Conservation (phyloP, 2,888 invertebrate genomes). For the Nomada ruficornis region DNA sequence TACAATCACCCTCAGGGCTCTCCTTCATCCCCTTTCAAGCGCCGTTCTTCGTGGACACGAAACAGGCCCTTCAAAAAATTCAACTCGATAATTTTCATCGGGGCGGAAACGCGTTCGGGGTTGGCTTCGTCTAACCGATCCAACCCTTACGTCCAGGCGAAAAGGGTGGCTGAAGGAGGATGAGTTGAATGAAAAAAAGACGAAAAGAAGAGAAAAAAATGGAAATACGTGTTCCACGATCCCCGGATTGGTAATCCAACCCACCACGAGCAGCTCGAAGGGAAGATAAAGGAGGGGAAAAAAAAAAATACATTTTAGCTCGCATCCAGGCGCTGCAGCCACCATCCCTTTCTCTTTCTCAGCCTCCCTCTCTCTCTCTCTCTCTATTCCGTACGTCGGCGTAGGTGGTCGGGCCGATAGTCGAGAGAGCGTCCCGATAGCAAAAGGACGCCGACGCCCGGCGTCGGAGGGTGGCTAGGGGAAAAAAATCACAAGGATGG, state of each 20-base stretch:
- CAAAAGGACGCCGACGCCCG: conserved; percentile 79
- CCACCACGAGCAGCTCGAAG: conserved; percentile 73
- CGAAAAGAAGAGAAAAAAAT: conserved; percentile 49
- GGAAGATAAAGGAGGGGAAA: conserved; percentile 70
- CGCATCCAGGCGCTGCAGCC: conserved; percentile 74
- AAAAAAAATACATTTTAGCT: conserved; percentile 75
- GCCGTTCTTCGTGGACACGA: conserved; percentile 24
- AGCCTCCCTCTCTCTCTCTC: conserved; percentile 9
- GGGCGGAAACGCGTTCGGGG: conserved; percentile 43
- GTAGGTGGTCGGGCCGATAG: conserved; percentile 77
- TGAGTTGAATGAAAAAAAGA: conserved; percentile 22
- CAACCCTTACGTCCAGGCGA: conserved; percentile 64
- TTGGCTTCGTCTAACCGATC: conserved; percentile 40
- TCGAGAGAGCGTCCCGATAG: conserved; percentile 78
- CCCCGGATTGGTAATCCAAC: conserved; percentile 75
- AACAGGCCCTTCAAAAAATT: conserved; percentile 52
- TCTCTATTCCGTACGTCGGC: conserved; percentile 59
- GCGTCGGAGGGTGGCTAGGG: conserved; percentile 75
- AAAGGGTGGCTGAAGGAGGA: neutral
- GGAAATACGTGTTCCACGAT: conserved; percentile 68
- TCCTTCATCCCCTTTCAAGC: neutral
- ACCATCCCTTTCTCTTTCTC: conserved; percentile 26
- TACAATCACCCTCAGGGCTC: neutral
- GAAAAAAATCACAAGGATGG: conserved; percentile 70
- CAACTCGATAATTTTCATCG: conserved; percentile 68